Base-by-base conservation (phyloP, 2,113 vertebrate genomes). In the human region DNA sequence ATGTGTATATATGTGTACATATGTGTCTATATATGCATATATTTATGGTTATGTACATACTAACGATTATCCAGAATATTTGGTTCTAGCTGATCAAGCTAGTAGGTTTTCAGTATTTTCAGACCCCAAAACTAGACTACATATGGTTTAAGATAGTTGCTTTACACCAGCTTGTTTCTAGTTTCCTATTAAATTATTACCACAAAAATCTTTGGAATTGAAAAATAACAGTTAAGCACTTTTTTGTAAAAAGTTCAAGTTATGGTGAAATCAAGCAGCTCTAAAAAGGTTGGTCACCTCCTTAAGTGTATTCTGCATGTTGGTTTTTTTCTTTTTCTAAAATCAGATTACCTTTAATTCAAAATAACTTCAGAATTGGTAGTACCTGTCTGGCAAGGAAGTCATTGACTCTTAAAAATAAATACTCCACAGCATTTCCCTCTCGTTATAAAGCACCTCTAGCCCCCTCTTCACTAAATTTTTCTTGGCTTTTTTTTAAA, bases 401-500 rank as follows among this genome's bases (percentile, higher is more conserved):
- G 22, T 66, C 59, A 43, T 12, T 92, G 5, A 17, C 32, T 94
- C 96, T 84, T 1, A 78, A 85, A 97, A 95, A 81, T 50, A 57
- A 82, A 50, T 68, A n/a, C 5, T 76, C n/a, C n/a, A 52, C 9
- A 45, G 22, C 20, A 76, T 35, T 84, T 80, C 13, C 45, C 40
- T 66, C 40, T 66, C 48, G 23, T 52, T 75, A 1, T 79, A 50
- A 91, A 94, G 50, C 20, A 4, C 22, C 5, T 80, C 10, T 93
- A 57, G 16, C 16, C 10, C 27, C 27, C n/a, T 25, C 20, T 59
- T 84, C 48, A 75, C 57, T 61, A 40, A 95, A 73, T 87, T 78
- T 35, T 78, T 70, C 61, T 88, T 89, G 32, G 85, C 98, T 92
- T 76, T 78, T 89, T 93, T 93, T 82, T 78, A 78, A 97, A 97